Evolutionary conservation across 2,113 vertebrate species (phyloP).

Genomic region (Scomber japonicus): DNA sequence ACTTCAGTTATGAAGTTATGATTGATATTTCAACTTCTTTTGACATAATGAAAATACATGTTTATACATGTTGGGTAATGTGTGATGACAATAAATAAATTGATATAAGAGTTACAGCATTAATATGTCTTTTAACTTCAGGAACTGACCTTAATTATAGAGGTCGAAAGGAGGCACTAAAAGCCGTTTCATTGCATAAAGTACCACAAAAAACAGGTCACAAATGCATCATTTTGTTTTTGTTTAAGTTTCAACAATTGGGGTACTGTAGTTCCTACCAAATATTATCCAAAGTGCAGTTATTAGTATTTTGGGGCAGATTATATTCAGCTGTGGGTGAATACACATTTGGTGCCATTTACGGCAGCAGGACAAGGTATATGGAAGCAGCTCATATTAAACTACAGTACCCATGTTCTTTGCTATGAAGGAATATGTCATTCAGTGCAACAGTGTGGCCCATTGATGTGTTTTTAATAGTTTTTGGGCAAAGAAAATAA

Average conservation of each 20-base stretch:
- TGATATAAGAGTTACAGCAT: background rate
- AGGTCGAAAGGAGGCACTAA: background rate
- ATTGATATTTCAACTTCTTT: background rate
- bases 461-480: conserved; percentile 3
- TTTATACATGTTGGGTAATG: background rate
- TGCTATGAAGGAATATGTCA: background rate
- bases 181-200: background rate
- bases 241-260: background rate
- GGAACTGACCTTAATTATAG: background rate
- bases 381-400: conserved; percentile 3
- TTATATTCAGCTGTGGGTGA: background rate
- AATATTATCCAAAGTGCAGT: background rate
- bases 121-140: background rate
- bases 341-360: background rate
- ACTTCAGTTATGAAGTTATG: conserved; percentile 15
- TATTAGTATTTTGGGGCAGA: background rate
- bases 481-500: background rate
- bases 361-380: background rate
- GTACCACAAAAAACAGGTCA: background rate
- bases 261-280: background rate
- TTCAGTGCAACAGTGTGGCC: background rate
- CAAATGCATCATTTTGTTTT: background rate
- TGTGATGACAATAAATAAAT: background rate
- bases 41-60: background rate
- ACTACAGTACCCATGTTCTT: background rate